Evolutionary conservation across 2,113 vertebrate species (phyloP).

Genomic region (Odontophorus gujanensis): DNA sequence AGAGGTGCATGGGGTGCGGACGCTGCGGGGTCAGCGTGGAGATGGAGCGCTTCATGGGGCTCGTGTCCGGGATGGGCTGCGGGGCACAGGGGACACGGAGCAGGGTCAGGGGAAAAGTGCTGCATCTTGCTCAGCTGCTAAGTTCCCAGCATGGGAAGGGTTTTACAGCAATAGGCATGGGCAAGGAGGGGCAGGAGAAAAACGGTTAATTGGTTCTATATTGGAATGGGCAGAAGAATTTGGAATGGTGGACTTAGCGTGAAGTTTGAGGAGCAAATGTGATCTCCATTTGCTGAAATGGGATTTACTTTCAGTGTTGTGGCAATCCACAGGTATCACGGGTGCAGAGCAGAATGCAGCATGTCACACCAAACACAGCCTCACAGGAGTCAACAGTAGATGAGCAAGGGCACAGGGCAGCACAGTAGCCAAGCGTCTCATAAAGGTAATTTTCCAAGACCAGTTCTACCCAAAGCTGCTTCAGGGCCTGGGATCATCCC

Average conservation of each 20-base stretch:
- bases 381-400: neutral
- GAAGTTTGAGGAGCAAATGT: neutral
- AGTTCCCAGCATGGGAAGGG: neutral
- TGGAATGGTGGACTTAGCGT: neutral
- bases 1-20: slow-evolving; percentile 81
- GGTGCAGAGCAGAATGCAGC: neutral
- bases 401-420: neutral
- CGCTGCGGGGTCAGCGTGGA: slow-evolving; percentile 89
- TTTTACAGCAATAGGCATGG: neutral
- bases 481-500: neutral
- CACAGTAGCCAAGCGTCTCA: slow-evolving; percentile 11
- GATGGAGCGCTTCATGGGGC: slow-evolving; percentile 91
- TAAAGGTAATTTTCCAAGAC: neutral
- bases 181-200: neutral
- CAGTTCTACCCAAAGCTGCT: neutral
- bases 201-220: neutral
- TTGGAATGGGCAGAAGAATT: neutral
- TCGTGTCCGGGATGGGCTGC: slow-evolving; percentile 87
- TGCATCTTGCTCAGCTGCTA: neutral
- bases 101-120: neutral
- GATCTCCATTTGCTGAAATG: neutral
- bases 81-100: neutral
- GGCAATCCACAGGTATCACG: neutral
- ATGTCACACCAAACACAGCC: neutral
- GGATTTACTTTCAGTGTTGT: neutral